Percentiles rank a stretch among this genome's conserved stretches.
Evolutionary conservation across 2,797 vertebrate species (phyloP).

Genomic region (Crocodylus rhombifer): DNA sequence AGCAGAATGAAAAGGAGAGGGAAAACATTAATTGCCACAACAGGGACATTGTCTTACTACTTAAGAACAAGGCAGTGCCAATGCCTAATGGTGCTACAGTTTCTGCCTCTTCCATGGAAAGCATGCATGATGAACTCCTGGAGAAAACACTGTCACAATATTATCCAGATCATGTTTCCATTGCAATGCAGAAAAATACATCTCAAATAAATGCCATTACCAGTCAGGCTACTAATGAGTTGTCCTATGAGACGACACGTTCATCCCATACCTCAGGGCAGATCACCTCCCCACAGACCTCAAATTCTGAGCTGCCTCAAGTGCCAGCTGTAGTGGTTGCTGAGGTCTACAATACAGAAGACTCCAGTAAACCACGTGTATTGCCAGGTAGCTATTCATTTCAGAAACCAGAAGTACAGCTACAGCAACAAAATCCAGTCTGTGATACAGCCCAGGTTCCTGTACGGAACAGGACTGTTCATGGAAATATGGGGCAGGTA

Average conservation of each 20-base stretch:
- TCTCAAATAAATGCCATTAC: slow-evolving; percentile 88
- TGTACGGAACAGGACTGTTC: slow-evolving; percentile 70
- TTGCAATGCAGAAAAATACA: slow-evolving; percentile 88
- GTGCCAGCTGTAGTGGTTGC: slow-evolving; percentile 82
- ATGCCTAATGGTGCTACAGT: slow-evolving; percentile 93
- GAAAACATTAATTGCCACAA: slow-evolving; percentile 86
- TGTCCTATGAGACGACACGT: slow-evolving; percentile 83
- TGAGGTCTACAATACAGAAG: slow-evolving; percentile 81
- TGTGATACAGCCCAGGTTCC: slow-evolving; percentile 70
- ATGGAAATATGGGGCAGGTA: slow-evolving; percentile 76
- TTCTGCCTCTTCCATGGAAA: slow-evolving; percentile 89
- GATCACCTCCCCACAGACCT: slow-evolving; percentile 85
- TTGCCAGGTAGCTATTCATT: slow-evolving; percentile 84
- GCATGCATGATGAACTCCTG: slow-evolving; percentile 88
- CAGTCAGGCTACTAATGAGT: slow-evolving; percentile 84
- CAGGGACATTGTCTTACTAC: slow-evolving; percentile 86
- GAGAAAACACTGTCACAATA: slow-evolving; percentile 94
- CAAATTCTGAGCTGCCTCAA: slow-evolving; percentile 87
- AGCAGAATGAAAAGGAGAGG: slow-evolving; percentile 82
- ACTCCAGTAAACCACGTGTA: slow-evolving; percentile 81
- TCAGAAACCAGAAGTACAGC: slow-evolving; percentile 81
- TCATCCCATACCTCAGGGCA: slow-evolving; percentile 94
- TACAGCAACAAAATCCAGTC: slow-evolving; percentile 79
- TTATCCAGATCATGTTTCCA: slow-evolving; percentile 92
- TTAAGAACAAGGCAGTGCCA: slow-evolving; percentile 88